Percentiles rank a stretch among this genome's conserved stretches.
These are phyloP conservation scores for Coendou prehensilis DNA, from an alignment of 2,797 vertebrate species.

Conservation along the genomic window DNA sequence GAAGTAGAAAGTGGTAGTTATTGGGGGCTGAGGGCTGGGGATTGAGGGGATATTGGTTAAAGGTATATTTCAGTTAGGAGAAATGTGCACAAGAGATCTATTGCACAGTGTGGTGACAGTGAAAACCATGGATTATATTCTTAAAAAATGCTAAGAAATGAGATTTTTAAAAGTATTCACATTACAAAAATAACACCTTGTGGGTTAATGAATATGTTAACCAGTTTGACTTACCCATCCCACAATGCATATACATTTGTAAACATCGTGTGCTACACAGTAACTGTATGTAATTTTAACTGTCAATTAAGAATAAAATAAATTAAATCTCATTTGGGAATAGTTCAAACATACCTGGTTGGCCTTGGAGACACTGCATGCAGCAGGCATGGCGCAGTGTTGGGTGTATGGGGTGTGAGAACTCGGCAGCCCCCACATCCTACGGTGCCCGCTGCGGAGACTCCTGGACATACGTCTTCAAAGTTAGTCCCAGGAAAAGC, in stretches of 20 bases:
- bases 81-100: not conserved
- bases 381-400: rapidly evolving
- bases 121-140: not conserved
- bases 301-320: not conserved
- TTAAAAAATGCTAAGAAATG: not conserved
- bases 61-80: not conserved
- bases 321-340: not conserved
- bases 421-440: rapidly evolving
- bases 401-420: not conserved
- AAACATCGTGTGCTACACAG: not conserved
- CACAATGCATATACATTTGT: not conserved
- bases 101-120: not conserved
- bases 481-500: not conserved
- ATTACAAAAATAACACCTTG: not conserved
- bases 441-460: not conserved
- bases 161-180: not conserved
- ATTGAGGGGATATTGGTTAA: no score
- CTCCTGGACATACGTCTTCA: no score
- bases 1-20: not conserved
- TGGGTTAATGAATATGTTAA: not conserved
- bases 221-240: not conserved
- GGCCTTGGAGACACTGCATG: not conserved
- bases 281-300: not conserved
- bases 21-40: not conserved
- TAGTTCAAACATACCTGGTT: not conserved